Conservation (phyloP, 2,797 vertebrate genomes). For the Geotrypetes seraphini region DNA sequence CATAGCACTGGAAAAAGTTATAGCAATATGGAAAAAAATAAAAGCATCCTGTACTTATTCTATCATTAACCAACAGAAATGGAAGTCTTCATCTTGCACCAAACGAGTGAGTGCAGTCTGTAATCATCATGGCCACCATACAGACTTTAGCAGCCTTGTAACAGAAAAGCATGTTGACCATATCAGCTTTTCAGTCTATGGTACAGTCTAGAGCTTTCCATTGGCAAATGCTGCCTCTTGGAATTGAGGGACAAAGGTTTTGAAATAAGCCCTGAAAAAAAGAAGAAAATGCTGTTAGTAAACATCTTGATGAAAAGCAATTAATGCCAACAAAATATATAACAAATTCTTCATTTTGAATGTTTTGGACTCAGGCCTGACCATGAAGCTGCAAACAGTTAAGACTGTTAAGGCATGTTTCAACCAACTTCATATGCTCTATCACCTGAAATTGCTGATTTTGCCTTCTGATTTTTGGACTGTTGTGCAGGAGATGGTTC, state of each 20-base stretch:
- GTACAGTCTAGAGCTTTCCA: constrained; percentile 79
- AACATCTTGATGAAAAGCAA: too few relatives aligned
- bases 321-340: too few relatives aligned
- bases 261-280: constrained; percentile 78
- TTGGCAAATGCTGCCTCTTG: constrained; percentile 95
- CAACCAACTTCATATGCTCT: too few relatives aligned
- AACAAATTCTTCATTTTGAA: too few relatives aligned
- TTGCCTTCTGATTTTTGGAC: too few relatives aligned
- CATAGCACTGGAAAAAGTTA: constrained; percentile 16
- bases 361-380: too few relatives aligned
- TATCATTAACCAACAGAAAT: constrained; percentile 12
- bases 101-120: constrained; percentile 1
- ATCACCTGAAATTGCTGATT: too few relatives aligned
- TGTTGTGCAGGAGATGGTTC: too few relatives aligned
- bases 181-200: constrained; percentile 16
- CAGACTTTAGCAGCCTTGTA: constrained; percentile 16
- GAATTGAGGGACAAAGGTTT: constrained; percentile 94
- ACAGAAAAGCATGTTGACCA: constrained; percentile 24
- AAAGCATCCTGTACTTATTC: constrained; percentile 3
- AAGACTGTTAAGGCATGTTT: too few relatives aligned
- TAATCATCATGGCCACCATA: constrained; percentile 15
- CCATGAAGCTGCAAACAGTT: too few relatives aligned
- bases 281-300: constrained; percentile 31
- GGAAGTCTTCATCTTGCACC: constrained; percentile 5
- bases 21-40: background rate